Percentiles rank a stretch among this genome's conserved stretches.
These are phyloP conservation scores for Orchesella flavescens DNA, from an alignment of 2,888 invertebrate genomes.

Conservation along the genomic window DNA sequence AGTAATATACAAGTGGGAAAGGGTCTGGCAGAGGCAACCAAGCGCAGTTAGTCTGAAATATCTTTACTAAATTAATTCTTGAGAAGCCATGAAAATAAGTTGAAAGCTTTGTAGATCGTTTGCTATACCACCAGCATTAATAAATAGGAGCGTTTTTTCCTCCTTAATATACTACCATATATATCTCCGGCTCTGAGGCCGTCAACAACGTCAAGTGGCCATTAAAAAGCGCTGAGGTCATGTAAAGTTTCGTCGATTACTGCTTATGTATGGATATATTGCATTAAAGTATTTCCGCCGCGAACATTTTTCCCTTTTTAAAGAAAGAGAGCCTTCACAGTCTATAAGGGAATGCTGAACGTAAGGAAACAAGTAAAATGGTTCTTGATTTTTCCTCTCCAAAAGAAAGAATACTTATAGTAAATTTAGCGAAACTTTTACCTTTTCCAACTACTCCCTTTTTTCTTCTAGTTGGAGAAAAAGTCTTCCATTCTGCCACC, in stretches of 20 bases:
- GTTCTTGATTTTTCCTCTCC: too few relatives aligned
- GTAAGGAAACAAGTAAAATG: too few relatives aligned
- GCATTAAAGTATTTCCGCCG: background rate
- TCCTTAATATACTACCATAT: background rate
- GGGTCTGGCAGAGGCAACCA: background rate
- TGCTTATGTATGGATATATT: slow-evolving; percentile 17
- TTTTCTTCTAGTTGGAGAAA: too few relatives aligned
- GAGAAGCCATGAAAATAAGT: slow-evolving; percentile 5
- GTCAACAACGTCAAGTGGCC: slow-evolving; percentile 40
- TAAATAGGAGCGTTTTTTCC: slow-evolving; percentile 7
- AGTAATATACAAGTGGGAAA: too few relatives aligned
- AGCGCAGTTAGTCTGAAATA: background rate
- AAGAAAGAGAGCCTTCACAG: too few relatives aligned
- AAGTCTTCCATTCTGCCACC: too few relatives aligned
- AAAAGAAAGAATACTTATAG: too few relatives aligned
- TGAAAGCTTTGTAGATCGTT: slow-evolving; percentile 12
- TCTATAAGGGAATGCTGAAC: too few relatives aligned
- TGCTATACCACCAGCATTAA: slow-evolving; percentile 3
- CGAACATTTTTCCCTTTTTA: too few relatives aligned
- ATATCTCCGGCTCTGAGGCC: slow-evolving; percentile 19
- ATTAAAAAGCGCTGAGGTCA: slow-evolving; percentile 47
- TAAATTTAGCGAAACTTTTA: too few relatives aligned
- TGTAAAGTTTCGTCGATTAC: slow-evolving; percentile 15
- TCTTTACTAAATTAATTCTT: slow-evolving; percentile 7
- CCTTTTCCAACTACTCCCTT: too few relatives aligned